These are phyloP conservation scores for Trichonephila clavata DNA, from an alignment of 1,140 invertebrate genomes.

Conservation along the genomic window DNA sequence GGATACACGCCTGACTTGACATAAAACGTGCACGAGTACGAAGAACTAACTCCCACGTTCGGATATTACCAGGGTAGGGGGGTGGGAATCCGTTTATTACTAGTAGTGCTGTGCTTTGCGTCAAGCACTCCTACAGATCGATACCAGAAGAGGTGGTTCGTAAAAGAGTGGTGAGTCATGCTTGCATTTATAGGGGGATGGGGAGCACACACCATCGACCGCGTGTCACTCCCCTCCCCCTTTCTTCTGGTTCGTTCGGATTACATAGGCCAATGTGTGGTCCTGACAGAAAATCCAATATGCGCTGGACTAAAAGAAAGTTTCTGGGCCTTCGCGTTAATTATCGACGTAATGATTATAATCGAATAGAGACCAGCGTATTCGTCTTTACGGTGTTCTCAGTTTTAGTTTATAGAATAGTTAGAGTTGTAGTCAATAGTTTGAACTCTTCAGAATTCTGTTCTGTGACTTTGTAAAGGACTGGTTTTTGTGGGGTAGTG, in stretches of 20 bases:
- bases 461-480: too few species aligned
- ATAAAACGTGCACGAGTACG: neutral
- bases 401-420: neutral
- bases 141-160: slow-evolving; percentile 13
- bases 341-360: neutral
- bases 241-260: neutral
- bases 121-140: neutral
- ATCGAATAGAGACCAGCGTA: neutral
- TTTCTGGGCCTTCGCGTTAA: neutral
- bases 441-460: too few species aligned
- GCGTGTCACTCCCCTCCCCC: neutral
- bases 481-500: too few species aligned
- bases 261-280: neutral
- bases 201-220: neutral
- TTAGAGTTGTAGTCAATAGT: neutral
- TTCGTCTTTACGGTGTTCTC: neutral
- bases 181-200: neutral
- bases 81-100: slow-evolving; percentile 5
- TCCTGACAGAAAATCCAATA: slow-evolving; percentile 32
- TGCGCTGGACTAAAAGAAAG: neutral
- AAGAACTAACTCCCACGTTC: neutral
- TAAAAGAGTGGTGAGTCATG: slow-evolving; percentile 24
- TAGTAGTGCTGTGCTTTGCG: neutral
- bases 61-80: neutral
- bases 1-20: slow-evolving; percentile 2